Evolutionary conservation across 2,888 invertebrate genomes (phyloP).

Genomic region (Achlya flavicornis): DNA sequence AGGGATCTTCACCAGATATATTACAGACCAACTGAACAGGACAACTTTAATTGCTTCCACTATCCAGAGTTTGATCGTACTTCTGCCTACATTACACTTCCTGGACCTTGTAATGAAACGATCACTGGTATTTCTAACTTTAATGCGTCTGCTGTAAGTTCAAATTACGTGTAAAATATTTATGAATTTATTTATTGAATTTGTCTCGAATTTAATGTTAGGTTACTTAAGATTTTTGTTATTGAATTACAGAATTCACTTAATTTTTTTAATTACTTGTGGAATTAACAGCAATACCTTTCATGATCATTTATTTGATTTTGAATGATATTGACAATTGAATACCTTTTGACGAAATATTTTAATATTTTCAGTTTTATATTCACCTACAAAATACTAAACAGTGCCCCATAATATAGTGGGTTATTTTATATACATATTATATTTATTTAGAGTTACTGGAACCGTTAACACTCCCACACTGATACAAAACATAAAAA

Average conservation of each 20-base stretch:
- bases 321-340: too few species aligned
- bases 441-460: neutral
- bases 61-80: constrained; percentile 58
- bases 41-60: constrained; percentile 62
- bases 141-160: constrained; percentile 50
- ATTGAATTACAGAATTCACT: too few species aligned
- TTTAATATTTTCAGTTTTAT: too few species aligned
- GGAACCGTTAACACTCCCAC: neutral
- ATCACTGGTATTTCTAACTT: constrained; percentile 59
- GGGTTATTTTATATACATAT: too few species aligned
- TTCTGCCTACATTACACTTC: constrained; percentile 50
- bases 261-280: too few species aligned
- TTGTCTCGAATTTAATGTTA: neutral
- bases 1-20: constrained; percentile 59
- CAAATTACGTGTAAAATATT: neutral
- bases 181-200: neutral
- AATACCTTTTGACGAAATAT: too few species aligned
- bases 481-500: too few species aligned
- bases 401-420: too few species aligned
- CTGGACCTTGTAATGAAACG: constrained; percentile 56
- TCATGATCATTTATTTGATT: too few species aligned
- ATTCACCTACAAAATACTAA: too few species aligned
- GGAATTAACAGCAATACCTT: too few species aligned
- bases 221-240: too few species aligned
- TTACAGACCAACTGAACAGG: constrained; percentile 57